Evolutionary conservation across 2,797 vertebrate species (phyloP), one percentile per base, ranked within the genome.

Genomic region (Melopsittacus undulatus): DNA sequence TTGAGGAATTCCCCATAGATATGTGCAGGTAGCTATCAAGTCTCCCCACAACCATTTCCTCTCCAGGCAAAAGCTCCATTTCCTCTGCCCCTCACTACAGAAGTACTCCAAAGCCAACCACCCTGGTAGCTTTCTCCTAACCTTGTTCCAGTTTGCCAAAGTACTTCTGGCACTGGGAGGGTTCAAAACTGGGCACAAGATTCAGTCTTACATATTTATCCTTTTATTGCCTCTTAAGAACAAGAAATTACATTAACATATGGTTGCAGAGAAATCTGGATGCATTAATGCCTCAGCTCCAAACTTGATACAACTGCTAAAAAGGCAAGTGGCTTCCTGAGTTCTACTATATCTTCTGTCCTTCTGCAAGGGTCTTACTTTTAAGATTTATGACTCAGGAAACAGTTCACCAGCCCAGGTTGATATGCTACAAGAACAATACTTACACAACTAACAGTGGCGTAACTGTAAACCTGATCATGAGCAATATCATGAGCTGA

Each of bases 361-460:
- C 89, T 92, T 79, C 72, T 92, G 61, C 70, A 82, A 79, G 26
- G 11, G 19, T 83, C 70, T 88, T 20, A 30, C 52, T 70, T 87
- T 79, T 46, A 75, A 66, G 38, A 89, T 8, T 48, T 32, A 89
- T 52, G 36, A 62, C 57, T 87, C 62, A 72, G 83, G 75, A 94
- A 94, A 78, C 46, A 66, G 66, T 30, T 81, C 9, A 13, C 24
- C 54, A 92, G 42, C 24, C 46, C 30, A 38, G 24, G 38, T 0
- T 74, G 63, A 9, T 27, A 34, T 16, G 32, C 83, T 85, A 92
- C 69, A 87, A 85, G 61, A 85, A 88, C 34, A 91, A 64, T 2
- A 72, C 84, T 95, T 94, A 82, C 62, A 90, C 86, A 95, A 94
- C 52, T 38, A 67, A 46, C 46, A 59, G 27, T 29, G 87, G 59